Evolutionary conservation across 2,888 invertebrate species (phyloP).

Genomic region (Platycheirus albimanus): DNA sequence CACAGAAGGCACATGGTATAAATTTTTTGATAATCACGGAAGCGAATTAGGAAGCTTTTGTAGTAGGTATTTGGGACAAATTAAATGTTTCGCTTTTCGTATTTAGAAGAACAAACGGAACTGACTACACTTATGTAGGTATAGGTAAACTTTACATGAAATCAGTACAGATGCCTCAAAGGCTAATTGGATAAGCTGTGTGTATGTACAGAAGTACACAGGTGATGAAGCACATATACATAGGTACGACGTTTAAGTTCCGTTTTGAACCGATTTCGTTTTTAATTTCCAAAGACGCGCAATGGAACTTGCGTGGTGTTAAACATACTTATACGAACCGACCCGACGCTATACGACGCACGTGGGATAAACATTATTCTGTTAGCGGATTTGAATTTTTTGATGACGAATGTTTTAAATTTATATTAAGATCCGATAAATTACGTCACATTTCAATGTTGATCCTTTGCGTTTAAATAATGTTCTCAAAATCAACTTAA

Average conservation of each 20-base stretch:
- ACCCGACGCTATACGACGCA: too few relatives aligned
- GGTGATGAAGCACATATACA: neutral
- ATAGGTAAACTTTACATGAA: neutral
- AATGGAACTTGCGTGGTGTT: neutral
- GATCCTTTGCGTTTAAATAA: too few relatives aligned
- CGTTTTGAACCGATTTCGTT: neutral
- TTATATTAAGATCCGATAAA: too few relatives aligned
- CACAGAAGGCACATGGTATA: too few relatives aligned
- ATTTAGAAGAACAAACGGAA: neutral
- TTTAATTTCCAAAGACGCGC: neutral
- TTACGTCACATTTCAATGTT: too few relatives aligned
- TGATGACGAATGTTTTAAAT: too few relatives aligned
- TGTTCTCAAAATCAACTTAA: too few relatives aligned
- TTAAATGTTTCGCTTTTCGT: neutral
- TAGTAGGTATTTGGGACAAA: neutral
- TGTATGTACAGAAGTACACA: slow-evolving; percentile 5
- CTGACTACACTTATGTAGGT: neutral
- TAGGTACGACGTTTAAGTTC: slow-evolving; percentile 9
- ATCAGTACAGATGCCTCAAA: slow-evolving; percentile 50
- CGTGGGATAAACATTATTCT: too few relatives aligned
- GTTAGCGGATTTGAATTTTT: too few relatives aligned
- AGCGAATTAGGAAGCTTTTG: neutral
- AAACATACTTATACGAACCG: too few relatives aligned
- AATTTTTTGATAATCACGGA: slow-evolving; percentile 3
- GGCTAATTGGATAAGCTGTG: slow-evolving; percentile 47